Evolutionary conservation across 2,888 invertebrate species (phyloP).

Genomic region (Osmoderma eremita): DNA sequence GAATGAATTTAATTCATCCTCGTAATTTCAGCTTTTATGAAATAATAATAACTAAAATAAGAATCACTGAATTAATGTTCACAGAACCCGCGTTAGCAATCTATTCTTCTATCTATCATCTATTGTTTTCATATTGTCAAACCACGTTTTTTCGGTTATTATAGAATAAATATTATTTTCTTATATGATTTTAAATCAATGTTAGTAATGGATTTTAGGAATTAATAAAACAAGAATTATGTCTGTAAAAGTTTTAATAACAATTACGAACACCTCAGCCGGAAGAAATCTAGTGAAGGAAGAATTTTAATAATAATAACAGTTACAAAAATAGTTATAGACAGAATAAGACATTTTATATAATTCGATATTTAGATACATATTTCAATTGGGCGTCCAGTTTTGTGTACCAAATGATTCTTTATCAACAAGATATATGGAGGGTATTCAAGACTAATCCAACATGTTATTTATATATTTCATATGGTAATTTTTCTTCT

Average conservation of each 20-base stretch:
- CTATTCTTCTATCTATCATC: too few relatives aligned
- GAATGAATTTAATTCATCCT: too few relatives aligned
- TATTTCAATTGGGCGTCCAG: neutral
- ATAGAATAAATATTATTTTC: too few relatives aligned
- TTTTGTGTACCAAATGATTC: slow-evolving; percentile 22
- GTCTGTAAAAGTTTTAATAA: slow-evolving; percentile 30
- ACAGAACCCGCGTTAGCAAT: too few relatives aligned
- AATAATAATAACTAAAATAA: too few relatives aligned
- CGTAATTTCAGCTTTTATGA: too few relatives aligned
- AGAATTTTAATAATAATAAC: slow-evolving; percentile 7
- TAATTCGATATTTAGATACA: slow-evolving; percentile 8
- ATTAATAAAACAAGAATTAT: neutral
- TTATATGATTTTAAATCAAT: too few relatives aligned
- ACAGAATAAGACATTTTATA: slow-evolving; percentile 30
- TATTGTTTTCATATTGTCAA: too few relatives aligned
- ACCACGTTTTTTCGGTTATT: too few relatives aligned
- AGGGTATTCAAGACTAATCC: neutral
- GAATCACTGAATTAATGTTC: too few relatives aligned
- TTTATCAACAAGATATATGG: neutral
- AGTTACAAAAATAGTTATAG: slow-evolving; percentile 37
- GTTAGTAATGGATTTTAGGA: too few relatives aligned
- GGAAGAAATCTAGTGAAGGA: too few relatives aligned
- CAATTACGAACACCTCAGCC: slow-evolving; percentile 12
- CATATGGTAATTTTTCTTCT: neutral
- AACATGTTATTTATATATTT: neutral